phyloP scores from a whole-genome alignment of 2,888 invertebrate species.

The Alentia gelatinosa region DNA sequence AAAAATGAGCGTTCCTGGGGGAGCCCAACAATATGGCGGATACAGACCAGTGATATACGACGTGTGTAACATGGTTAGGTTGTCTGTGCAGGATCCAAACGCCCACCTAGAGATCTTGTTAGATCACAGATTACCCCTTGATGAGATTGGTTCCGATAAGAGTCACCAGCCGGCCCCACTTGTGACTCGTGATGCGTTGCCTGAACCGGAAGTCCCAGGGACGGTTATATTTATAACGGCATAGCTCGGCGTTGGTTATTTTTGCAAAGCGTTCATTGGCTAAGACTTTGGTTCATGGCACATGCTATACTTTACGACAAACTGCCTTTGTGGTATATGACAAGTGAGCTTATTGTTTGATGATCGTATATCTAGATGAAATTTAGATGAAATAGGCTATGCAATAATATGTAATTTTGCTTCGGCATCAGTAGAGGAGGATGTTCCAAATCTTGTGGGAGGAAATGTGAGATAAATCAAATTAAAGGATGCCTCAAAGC shows the following conservation, averaged over 20 bases:
- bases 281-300: no score
- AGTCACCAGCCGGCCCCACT: conserved; percentile 10
- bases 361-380: no score
- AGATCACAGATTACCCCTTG: conserved; percentile 28
- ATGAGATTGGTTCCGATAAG: conserved; percentile 29
- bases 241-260: background rate
- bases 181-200: background rate
- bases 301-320: no score
- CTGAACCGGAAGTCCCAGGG: conserved; percentile 15
- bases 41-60: background rate
- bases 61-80: conserved; percentile 13
- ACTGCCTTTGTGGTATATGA: no score
- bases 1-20: background rate
- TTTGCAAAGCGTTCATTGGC: no score
- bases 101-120: background rate
- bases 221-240: background rate
- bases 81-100: background rate
- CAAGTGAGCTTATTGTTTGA: no score
- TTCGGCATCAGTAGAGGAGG: no score
- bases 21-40: background rate
- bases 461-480: no score
- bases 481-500: no score
- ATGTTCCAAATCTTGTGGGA: no score
- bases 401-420: no score
- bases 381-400: no score